These are phyloP conservation scores for Bombyx huttoni DNA, from an alignment of 2,888 invertebrate species.

Conservation along the genomic window DNA sequence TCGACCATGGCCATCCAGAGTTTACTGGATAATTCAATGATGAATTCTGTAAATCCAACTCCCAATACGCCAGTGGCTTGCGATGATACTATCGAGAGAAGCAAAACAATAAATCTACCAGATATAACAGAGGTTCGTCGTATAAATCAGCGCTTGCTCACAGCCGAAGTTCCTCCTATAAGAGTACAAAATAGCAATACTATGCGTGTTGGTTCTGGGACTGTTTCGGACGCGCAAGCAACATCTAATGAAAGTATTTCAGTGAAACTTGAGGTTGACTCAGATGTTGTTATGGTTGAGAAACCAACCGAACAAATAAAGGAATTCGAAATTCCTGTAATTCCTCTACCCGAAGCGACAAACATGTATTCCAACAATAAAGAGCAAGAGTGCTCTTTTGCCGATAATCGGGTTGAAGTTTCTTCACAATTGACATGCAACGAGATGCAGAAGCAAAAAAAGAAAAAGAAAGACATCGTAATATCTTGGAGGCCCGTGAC, in stretches of 20 bases:
- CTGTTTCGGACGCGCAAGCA: background rate
- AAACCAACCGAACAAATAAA: too few relatives aligned
- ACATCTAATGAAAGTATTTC: too few relatives aligned
- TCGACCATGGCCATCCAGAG: constrained; percentile 34
- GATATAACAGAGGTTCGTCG: constrained; percentile 39
- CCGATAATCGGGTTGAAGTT: too few relatives aligned
- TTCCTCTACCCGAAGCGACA: too few relatives aligned
- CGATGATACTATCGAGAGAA: constrained; percentile 22
- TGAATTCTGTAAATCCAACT: background rate
- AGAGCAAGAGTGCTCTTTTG: too few relatives aligned
- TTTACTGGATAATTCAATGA: constrained; percentile 24
- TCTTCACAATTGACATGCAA: too few relatives aligned
- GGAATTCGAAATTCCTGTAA: too few relatives aligned
- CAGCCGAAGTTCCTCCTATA: constrained; percentile 47
- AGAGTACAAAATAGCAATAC: constrained; percentile 11
- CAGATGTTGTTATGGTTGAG: too few relatives aligned
- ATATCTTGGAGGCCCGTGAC: background rate
- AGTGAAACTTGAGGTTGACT: too few relatives aligned
- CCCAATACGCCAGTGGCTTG: constrained; percentile 1
- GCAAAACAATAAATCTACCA: constrained; percentile 38
- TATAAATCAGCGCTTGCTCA: constrained; percentile 42
- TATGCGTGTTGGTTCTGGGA: background rate
- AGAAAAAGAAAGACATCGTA: too few relatives aligned
- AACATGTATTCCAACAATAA: too few relatives aligned
- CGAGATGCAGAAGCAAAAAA: too few relatives aligned